phyloP scores from a whole-genome alignment of 2,113 vertebrate genomes.

The Stegastes partitus region DNA sequence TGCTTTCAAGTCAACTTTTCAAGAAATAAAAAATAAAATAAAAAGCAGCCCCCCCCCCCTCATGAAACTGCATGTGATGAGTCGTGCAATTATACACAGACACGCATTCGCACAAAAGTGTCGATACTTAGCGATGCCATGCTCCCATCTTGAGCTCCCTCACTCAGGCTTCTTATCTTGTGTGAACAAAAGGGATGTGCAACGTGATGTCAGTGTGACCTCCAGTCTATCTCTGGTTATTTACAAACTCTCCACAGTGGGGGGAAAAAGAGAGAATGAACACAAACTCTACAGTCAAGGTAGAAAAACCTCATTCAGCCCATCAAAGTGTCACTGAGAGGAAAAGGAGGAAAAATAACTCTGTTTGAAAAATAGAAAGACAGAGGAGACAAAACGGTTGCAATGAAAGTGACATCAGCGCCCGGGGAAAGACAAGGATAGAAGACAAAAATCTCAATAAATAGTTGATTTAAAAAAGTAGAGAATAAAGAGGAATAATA shows the following conservation, averaged over 20 bases:
- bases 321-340: background rate
- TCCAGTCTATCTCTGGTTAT: background rate
- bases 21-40: background rate
- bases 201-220: conserved; percentile 25
- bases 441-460: no score
- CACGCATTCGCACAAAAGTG: background rate
- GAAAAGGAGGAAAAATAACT: background rate
- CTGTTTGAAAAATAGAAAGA: background rate
- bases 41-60: background rate
- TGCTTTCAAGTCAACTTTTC: background rate
- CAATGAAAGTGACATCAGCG: background rate
- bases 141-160: background rate
- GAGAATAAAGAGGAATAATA: no score
- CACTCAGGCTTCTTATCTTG: background rate
- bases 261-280: background rate
- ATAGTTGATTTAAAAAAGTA: no score
- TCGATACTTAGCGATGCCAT: background rate
- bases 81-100: background rate
- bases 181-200: background rate
- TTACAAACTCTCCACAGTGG: background rate
- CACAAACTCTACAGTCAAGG: background rate
- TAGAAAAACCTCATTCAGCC: background rate
- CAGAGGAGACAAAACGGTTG: background rate
- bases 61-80: background rate
- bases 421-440: background rate